Conservation (phyloP, 2,888 invertebrate species). For the Apodemia zela region DNA sequence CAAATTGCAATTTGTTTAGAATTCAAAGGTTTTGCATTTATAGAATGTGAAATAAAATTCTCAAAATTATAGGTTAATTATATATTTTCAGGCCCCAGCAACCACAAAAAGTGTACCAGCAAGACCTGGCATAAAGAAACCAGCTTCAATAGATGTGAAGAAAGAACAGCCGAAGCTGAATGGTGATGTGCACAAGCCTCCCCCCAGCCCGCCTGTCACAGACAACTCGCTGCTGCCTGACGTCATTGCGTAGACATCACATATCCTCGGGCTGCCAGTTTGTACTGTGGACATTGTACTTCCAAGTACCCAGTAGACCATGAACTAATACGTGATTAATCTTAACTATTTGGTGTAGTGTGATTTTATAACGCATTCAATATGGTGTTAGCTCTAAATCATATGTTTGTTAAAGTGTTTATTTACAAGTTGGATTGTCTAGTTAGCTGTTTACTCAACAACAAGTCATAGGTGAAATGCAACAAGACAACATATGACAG, state of each 20-base stretch:
- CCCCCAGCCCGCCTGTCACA: constrained; percentile 71
- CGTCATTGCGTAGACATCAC: constrained; percentile 63
- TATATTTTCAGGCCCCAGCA: constrained; percentile 46
- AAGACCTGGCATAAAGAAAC: constrained; percentile 35
- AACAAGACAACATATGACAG: background rate
- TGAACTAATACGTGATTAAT: constrained; percentile 15
- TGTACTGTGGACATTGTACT: constrained; percentile 7
- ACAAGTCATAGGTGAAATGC: constrained; percentile 2
- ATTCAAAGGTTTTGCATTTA: no score
- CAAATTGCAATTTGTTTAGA: no score
- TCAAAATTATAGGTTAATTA: background rate
- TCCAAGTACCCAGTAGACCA: constrained; percentile 10
- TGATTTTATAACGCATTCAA: constrained; percentile 14
- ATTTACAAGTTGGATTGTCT: constrained; percentile 8
- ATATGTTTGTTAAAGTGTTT: constrained; percentile 12
- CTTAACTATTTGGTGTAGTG: constrained; percentile 11
- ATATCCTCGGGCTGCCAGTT: constrained; percentile 15
- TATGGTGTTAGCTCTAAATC: constrained; percentile 9
- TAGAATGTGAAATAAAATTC: no score
- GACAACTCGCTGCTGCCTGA: constrained; percentile 68
- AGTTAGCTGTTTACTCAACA: constrained; percentile 3
- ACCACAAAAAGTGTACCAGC: constrained; percentile 42
- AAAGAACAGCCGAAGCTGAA: constrained; percentile 36
- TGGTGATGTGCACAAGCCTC: constrained; percentile 61
- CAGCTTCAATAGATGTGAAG: constrained; percentile 31